Evolutionary conservation across 2,888 invertebrate species (phyloP).

Genomic region (Drosophila niveifrons): DNA sequence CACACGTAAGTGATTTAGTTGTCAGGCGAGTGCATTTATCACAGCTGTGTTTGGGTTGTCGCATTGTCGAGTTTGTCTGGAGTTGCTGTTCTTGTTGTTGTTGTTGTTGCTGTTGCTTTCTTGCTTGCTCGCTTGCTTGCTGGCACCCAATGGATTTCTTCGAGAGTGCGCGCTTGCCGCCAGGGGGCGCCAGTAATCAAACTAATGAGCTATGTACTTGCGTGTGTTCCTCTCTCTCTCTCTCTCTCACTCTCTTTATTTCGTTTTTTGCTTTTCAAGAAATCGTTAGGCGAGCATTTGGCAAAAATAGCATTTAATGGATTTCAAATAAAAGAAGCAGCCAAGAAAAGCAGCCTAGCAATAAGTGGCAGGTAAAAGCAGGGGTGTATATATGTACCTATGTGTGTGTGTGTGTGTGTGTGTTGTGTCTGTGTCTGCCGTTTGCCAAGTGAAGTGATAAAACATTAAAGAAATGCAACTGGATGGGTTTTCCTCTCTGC

Average conservation of each 20-base stretch:
- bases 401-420: background rate
- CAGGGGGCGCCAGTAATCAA: slow-evolving; percentile 76
- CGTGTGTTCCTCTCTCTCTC: background rate
- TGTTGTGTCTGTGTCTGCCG: slow-evolving; percentile 13
- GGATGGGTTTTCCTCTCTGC: slow-evolving; percentile 18
- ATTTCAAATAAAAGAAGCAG: slow-evolving; percentile 69
- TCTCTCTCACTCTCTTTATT: background rate
- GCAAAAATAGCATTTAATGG: slow-evolving; percentile 85
- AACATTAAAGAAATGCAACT: slow-evolving; percentile 70
- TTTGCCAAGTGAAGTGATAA: slow-evolving; percentile 74
- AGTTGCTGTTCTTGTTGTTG: slow-evolving; percentile 9
- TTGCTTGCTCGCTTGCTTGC: too few relatives aligned
- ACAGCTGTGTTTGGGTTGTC: slow-evolving; percentile 57
- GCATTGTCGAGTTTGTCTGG: slow-evolving; percentile 14
- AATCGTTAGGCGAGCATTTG: slow-evolving; percentile 47
- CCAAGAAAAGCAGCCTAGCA: slow-evolving; percentile 24
- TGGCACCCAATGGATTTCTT: slow-evolving; percentile 11
- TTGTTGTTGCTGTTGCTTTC: too few relatives aligned
- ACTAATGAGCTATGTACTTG: slow-evolving; percentile 66
- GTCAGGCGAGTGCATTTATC: slow-evolving; percentile 81
- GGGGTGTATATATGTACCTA: background rate
- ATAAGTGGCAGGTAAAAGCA: slow-evolving; percentile 51
- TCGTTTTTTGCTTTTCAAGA: slow-evolving; percentile 8
- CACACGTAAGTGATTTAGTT: slow-evolving; percentile 80
- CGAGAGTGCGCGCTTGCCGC: slow-evolving; percentile 31